Percentiles rank a stretch among this genome's conserved stretches.
Evolutionary conservation across 2,888 invertebrate genomes (phyloP).

Genomic region (Priocnemis perturbator): DNA sequence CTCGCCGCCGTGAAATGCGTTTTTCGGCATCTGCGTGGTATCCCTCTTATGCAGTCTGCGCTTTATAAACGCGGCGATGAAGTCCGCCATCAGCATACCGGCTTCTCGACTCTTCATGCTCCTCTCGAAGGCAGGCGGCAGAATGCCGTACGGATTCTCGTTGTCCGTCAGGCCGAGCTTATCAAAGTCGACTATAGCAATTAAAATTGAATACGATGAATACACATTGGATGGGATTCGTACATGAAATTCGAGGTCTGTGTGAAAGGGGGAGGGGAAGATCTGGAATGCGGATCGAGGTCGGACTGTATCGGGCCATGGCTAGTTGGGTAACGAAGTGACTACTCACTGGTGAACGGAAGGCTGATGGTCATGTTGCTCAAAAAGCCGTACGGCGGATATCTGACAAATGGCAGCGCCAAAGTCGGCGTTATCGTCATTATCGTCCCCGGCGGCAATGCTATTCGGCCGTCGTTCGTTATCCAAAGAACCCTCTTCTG

Average conservation of each 20-base stretch:
- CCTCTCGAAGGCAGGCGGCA: constrained; percentile 86
- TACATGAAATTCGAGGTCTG: too few relatives aligned
- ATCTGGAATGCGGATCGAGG: too few relatives aligned
- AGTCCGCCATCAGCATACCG: constrained; percentile 83
- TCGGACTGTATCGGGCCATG: too few relatives aligned
- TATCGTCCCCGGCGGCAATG: constrained; percentile 88
- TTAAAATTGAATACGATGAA: too few relatives aligned
- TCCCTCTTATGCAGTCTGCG: constrained; percentile 77
- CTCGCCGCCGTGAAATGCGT: constrained; percentile 88
- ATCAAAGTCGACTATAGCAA: constrained; percentile 85
- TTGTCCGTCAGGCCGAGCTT: constrained; percentile 91
- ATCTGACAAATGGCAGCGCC: constrained; percentile 88
- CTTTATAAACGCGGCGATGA: constrained; percentile 84
- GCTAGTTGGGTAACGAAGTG: too few relatives aligned
- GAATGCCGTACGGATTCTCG: constrained; percentile 88
- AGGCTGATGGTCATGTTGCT: constrained; percentile 90
- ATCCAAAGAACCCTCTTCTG: constrained; percentile 91
- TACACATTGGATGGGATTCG: too few relatives aligned
- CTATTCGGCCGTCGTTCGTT: constrained; percentile 89
- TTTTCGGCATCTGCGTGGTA: constrained; percentile 73
- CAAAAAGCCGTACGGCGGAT: constrained; percentile 90
- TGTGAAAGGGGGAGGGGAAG: too few relatives aligned
- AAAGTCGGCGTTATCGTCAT: constrained; percentile 88
- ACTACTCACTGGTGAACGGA: constrained; percentile 87
- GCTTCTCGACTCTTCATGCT: constrained; percentile 85